Percentiles rank a stretch among this genome's conserved stretches.
Conservation (phyloP, 1,140 invertebrate species). For the Zaprionus kolodkinae region DNA sequence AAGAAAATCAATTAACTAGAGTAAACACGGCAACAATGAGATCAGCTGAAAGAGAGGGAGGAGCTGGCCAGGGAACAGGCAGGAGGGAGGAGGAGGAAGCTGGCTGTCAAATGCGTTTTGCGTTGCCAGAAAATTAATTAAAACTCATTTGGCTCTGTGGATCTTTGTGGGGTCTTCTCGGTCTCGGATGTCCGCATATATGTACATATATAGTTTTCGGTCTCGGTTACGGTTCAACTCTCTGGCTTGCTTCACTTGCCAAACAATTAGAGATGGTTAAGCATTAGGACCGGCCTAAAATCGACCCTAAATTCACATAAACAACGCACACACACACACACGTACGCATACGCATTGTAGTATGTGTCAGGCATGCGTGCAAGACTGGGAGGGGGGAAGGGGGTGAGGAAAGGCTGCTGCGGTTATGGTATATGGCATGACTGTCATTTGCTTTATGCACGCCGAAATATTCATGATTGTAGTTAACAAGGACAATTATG, state of each 20-base stretch:
- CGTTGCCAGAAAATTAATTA: constrained; percentile 70
- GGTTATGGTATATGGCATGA: constrained; percentile 65
- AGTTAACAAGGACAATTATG: constrained; percentile 82
- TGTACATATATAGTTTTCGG: constrained; percentile 5
- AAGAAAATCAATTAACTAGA: constrained; percentile 81
- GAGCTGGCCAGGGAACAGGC: constrained; percentile 1
- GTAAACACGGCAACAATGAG: constrained; percentile 63
- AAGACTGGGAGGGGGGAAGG: neutral
- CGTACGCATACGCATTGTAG: constrained; percentile 14
- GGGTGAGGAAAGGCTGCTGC: neutral
- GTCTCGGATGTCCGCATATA: constrained; percentile 17
- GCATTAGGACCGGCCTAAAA: constrained; percentile 32
- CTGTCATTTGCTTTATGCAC: constrained; percentile 80
- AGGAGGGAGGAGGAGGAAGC: neutral
- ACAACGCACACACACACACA: constrained; percentile 32
- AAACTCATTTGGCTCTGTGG: constrained; percentile 65
- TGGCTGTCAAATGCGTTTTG: constrained; percentile 42
- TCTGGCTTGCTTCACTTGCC: constrained; percentile 26
- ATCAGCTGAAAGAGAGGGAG: constrained; percentile 9
- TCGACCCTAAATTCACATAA: constrained; percentile 43
- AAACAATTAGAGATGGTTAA: constrained; percentile 68
- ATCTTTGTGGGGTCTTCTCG: constrained; percentile 44
- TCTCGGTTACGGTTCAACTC: constrained; percentile 28
- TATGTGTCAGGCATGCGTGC: constrained; percentile 43
- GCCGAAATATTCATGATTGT: constrained; percentile 79